phyloP scores from a whole-genome alignment of 2,888 invertebrate genomes.

The Scaptomyza polygonia region DNA sequence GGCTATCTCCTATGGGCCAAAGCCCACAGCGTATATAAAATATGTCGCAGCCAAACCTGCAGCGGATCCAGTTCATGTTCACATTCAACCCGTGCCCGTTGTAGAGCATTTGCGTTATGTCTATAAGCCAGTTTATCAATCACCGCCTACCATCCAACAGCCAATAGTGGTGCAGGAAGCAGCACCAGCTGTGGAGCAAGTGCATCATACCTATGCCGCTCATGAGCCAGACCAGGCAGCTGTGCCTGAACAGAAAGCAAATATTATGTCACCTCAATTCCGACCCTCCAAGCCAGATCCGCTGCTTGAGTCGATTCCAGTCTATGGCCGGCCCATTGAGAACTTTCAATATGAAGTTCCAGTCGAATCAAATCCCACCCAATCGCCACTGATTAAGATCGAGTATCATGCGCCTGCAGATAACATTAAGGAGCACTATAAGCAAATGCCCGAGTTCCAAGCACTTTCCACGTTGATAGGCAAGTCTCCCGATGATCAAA shows the following conservation, averaged over 20 bases:
- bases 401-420: conserved; percentile 72
- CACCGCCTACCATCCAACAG: conserved; percentile 54
- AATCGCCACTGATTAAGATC: conserved; percentile 66
- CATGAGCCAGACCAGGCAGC: conserved; percentile 30
- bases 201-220: conserved; percentile 68
- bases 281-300: conserved; percentile 71
- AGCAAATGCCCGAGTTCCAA: conserved; percentile 77
- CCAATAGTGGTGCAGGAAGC: conserved; percentile 76
- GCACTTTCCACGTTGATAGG: conserved; percentile 85
- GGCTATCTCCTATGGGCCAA: conserved; percentile 33
- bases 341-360: conserved; percentile 63
- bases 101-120: conserved; percentile 79
- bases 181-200: conserved; percentile 39
- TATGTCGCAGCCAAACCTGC: conserved; percentile 43
- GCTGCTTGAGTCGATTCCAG: conserved; percentile 25
- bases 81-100: conserved; percentile 76
- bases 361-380: conserved; percentile 15
- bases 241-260: conserved; percentile 1
- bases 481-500: conserved; percentile 85
- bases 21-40: conserved; percentile 51
- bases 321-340: conserved; percentile 50
- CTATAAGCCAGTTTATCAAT: conserved; percentile 59
- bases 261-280: conserved; percentile 58
- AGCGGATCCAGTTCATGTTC: conserved; percentile 67
- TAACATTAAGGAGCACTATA: conserved; percentile 72